Evolutionary conservation across 2,113 vertebrate genomes (phyloP), one percentile per base, ranked within the genome.

Genomic region (Triplophysa rosa): DNA sequence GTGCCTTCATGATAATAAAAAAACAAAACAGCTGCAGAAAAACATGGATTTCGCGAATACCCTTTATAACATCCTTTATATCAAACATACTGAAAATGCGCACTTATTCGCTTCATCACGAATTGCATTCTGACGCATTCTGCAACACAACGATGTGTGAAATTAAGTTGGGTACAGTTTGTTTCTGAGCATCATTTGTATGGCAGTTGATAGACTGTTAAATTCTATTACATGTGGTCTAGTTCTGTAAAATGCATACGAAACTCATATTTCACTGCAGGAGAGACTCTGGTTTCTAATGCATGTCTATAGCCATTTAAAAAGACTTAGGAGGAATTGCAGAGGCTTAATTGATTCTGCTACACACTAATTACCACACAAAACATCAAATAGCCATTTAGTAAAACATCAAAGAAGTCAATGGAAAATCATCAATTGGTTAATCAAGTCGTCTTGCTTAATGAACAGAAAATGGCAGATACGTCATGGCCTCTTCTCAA

Each of bases 361-460:
- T 65, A n/a, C 37, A 45, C 47, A 26, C 33, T 71, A 79, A 70
- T 82, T 72, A 72, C 23, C 61, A 16, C 23, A 62, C 40, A 47
- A 70, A 29, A 59, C 16, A 61, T 71, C 66, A 65, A 82, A 71
- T 65, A 52, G 21, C 37, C 67, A 62, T 66, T 66, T 65, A 52
- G 67, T 58, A 64, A 82, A 82, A 21, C 24, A 63, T 70, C 23
- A 56, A 54, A 29, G 29, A 33, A 47, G 37, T 64, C 74, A 63
- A 56, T 65, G 49, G 26, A 61, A 49, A 61, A 52, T 21, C 29
- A 45, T 21, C 56, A 52, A 70, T 78, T 78, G 77, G 21, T 56
- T 75, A 69, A 77, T 54, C 56, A 64, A 68, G 58, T 65, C 24
- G 29, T 24, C n/a, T 68, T 47, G 23, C 54, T 45, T 33, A 71